Percentiles rank a stretch among this genome's conserved stretches.
Conservation (phyloP, 2,113 vertebrate species). For the Clinocottus analis region DNA sequence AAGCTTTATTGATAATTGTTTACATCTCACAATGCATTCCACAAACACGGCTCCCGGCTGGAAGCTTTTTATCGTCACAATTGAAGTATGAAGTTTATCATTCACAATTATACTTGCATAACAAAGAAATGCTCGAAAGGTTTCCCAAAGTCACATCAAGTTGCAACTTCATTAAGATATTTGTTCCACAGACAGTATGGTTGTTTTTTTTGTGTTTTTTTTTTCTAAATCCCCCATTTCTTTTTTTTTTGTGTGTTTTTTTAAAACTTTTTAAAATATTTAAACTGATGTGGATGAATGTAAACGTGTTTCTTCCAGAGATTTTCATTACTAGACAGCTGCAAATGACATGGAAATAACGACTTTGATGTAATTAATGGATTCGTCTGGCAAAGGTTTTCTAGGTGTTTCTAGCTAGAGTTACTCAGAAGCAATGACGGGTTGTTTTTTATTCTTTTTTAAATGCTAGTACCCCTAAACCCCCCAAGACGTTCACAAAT, state of each 20-base stretch:
- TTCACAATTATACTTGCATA: constrained; percentile 89
- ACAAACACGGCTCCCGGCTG: constrained; percentile 91
- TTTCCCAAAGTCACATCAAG: constrained; percentile 86
- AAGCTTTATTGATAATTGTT: constrained; percentile 98
- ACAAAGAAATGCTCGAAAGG: constrained; percentile 86
- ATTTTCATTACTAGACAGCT: constrained; percentile 81
- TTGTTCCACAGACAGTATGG: constrained; percentile 86
- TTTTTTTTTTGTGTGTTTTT: constrained; percentile 59
- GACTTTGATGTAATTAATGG: constrained; percentile 69
- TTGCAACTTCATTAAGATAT: constrained; percentile 86
- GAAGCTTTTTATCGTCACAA: constrained; percentile 88
- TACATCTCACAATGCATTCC: constrained; percentile 99
- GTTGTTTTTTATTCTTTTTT: too few relatives aligned
- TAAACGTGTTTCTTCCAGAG: constrained; percentile 83
- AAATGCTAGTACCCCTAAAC: constrained; percentile 79
- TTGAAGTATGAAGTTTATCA: constrained; percentile 87
- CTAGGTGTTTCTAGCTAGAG: constrained; percentile 88
- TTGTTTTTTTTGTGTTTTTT: constrained; percentile 45
- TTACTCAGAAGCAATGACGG: constrained; percentile 86
- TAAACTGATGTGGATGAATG: constrained; percentile 79
- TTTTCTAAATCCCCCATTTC: constrained; percentile 60
- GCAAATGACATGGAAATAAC: constrained; percentile 82
- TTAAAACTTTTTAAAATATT: constrained; percentile 32
- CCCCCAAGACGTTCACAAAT: constrained; percentile 19
- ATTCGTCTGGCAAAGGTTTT: constrained; percentile 75